These are phyloP conservation scores for Mizuhopecten yessoensis DNA, from an alignment of 1,140 invertebrate species.

Conservation along the genomic window DNA sequence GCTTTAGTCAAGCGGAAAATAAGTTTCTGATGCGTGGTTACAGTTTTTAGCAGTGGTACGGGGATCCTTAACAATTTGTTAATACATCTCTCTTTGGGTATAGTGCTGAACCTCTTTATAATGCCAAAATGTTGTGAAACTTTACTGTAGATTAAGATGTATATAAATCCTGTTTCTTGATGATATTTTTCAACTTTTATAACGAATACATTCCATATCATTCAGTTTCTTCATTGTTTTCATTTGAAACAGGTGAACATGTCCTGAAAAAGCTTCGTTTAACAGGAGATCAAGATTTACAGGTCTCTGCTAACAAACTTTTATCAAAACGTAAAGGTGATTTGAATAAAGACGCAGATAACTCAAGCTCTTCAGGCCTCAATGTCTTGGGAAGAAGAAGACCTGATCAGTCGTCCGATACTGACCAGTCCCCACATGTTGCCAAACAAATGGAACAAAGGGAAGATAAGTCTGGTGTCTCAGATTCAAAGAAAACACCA, in stretches of 20 bases:
- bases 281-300: not conserved
- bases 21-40: no score
- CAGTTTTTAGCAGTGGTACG: no score
- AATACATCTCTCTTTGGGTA: no score
- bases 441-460: not conserved
- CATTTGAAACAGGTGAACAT: not conserved
- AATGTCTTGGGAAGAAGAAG: not conserved
- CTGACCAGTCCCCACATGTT: not conserved
- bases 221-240: not conserved
- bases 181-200: no score
- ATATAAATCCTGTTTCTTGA: no score
- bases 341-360: not conserved
- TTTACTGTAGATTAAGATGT: no score
- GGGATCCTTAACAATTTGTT: no score
- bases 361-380: not conserved
- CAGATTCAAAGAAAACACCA: no score
- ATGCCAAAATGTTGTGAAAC: no score
- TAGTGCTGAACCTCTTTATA: no score
- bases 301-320: not conserved
- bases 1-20: no score
- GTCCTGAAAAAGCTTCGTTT: not conserved
- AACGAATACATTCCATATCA: no score
- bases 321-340: not conserved
- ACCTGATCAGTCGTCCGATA: not conserved
- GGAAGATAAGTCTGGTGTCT: not conserved